Base-by-base conservation (phyloP, 2,888 invertebrate genomes). In the Idaea biselata region DNA sequence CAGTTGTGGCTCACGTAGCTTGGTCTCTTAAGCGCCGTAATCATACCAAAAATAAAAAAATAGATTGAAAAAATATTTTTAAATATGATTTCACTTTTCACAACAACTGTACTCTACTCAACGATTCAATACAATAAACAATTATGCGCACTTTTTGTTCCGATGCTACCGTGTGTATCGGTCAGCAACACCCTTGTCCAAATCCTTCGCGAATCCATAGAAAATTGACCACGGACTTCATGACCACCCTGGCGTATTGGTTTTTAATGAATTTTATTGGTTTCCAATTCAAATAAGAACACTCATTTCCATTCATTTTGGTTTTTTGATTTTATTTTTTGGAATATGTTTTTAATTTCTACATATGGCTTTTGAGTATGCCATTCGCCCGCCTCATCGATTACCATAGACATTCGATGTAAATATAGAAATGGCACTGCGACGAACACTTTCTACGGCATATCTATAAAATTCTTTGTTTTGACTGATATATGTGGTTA, bases 121-220 rank as follows among this genome's bases (percentile, higher is more conserved):
- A 88, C 86, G 86, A 87, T 90, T 89, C 88, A 88, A 90, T 90
- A 91, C 88, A 86, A 88, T 87, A 87, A 88, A 88, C 86, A 86
- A 86, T 86, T 86, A 85, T 74, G 77, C 75, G 70, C 72, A 66
- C 79, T 83, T 90, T 91, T 89, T 90, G 81, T 75, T 86, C 79
- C 68, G 73, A 73, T 74, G 78, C 77, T 79, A 79, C 77, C 74
- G 75, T 75, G 74, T 72, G 70, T 83, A 87, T 88, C 74, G 87
- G 82, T 56, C 77, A 69, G 66, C 71, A 84, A 83, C 72, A 83
- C 81, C 78, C 77, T 81, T 79, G 73, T 71, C 79, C 81, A 65
- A 68, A 75, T 69, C 60, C 63, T 64, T 68, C 63, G 62, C 66
- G 58, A 68, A 65, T 58, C 67, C 67, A 73, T 75, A 55, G 56